Base-by-base conservation (phyloP, 2,888 invertebrate genomes). In the Drosophila anomelani region DNA sequence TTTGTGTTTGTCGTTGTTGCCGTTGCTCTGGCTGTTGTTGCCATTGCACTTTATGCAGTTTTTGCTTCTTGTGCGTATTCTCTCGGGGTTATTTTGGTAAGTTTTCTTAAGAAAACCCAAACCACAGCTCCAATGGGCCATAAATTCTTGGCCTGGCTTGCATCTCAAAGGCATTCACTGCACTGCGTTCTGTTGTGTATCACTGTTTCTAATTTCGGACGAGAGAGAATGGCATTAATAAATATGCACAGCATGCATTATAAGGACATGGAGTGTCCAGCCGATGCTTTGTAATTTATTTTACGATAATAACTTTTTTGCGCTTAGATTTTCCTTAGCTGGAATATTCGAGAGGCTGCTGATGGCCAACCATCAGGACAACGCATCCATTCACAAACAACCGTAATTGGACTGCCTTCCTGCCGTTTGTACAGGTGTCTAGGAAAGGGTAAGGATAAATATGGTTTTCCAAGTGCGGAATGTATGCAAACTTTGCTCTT, bases 101-200 rank as follows among this genome's bases (percentile, higher is more conserved):
- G 78, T 81, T 85, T 85, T 82, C 88, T 86, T 85, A 86, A 86
- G 85, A 86, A 88, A 88, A 88, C 85, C 69, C 86, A 86, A 77
- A 77, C 85, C 81, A 57, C 43, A 26, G 10, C 66, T 47, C 66
- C 59, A 62, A 23, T 17, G 54, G 72, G 57, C 68, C 75, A 81
- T 73, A 80, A 79, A 81, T 85, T 73, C 64, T 79, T 78, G 75
- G 77, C 76, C 68, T 57, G 67, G 77, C 76, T 71, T 57, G 69
- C 38, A 51, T 64, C 51, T 55, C 13, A 49, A 54, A 66, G 38
- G 49, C 58, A 54, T 55, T 29, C 76, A 66, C 51, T 64, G 57
- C 55, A 47, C 57, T 39, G 55, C 73, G 39, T 54, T 54, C 67
- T 71, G 60, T 56, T 75, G 64, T 78, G 56, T 49, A 38, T 54